Evolutionary conservation across 2,797 vertebrate genomes (phyloP).

Genomic region (Pelochelys cantorii): DNA sequence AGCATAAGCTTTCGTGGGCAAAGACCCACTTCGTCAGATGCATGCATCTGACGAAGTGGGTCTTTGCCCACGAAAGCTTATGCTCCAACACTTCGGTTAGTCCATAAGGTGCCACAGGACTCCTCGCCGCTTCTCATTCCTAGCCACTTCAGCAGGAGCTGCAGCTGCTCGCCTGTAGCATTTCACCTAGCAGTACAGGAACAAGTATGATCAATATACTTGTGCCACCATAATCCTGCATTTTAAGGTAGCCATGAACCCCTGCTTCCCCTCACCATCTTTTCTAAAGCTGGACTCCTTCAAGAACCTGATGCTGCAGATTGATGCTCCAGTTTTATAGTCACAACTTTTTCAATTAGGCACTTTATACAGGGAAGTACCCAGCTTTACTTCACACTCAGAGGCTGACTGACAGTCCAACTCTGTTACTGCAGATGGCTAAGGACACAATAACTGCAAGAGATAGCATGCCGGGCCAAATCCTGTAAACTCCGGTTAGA

Average conservation of each 20-base stretch:
- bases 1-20: too few relatives aligned
- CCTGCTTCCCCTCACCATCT: neutral
- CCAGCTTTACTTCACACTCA: fast-evolving
- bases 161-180: fast-evolving
- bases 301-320: fast-evolving
- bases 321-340: neutral
- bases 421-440: neutral
- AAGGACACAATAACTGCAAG: neutral
- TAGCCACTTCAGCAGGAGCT: fast-evolving
- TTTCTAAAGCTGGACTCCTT: neutral
- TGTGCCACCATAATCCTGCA: fast-evolving
- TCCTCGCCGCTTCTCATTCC: neutral
- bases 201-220: neutral
- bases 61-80: too few relatives aligned
- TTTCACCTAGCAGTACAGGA: neutral
- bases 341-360: neutral
- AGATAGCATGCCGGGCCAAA: fast-evolving
- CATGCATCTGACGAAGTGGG: too few relatives aligned
- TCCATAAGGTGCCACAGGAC: too few relatives aligned
- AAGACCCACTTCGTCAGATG: too few relatives aligned
- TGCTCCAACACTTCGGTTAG: too few relatives aligned
- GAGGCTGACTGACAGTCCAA: neutral
- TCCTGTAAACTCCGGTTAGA: neutral
- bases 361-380: neutral
- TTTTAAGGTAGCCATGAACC: neutral